These are phyloP conservation scores for Chrysolina oricalcia DNA, from an alignment of 2,888 invertebrate species.

Conservation along the genomic window DNA sequence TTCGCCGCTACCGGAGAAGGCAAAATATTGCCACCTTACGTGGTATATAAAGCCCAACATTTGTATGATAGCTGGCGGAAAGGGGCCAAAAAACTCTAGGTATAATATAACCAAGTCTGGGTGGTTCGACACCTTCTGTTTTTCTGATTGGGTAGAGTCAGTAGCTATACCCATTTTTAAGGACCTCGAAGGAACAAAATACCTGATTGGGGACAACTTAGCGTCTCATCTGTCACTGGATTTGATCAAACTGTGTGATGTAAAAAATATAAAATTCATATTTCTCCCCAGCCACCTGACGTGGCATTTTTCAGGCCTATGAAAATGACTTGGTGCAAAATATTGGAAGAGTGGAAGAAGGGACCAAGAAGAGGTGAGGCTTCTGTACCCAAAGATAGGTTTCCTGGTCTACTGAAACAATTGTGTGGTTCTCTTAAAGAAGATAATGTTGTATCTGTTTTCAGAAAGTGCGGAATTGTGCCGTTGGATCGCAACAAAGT, in stretches of 20 bases:
- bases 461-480: neutral
- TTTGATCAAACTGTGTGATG: neutral
- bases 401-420: constrained; percentile 1
- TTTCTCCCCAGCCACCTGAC: constrained; percentile 20
- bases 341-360: constrained; percentile 29
- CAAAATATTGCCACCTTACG: neutral
- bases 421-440: neutral
- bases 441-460: neutral
- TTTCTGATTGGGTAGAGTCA: constrained; percentile 16
- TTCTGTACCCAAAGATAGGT: constrained; percentile 1
- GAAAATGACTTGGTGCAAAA: constrained; percentile 26
- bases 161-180: constrained; percentile 14
- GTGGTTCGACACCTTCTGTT: constrained; percentile 11
- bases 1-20: neutral
- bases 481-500: neutral
- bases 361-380: neutral
- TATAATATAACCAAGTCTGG: constrained; percentile 4
- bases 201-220: constrained; percentile 12
- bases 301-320: constrained; percentile 27
- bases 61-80: constrained; percentile 10
- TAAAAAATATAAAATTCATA: neutral
- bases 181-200: constrained; percentile 10
- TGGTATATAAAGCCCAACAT: constrained; percentile 20
- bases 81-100: neutral
- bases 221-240: neutral